phyloP scores from a whole-genome alignment of 37 sponge, comb jelly and placozoan genomes.

The Mnemiopsis leidyi region DNA sequence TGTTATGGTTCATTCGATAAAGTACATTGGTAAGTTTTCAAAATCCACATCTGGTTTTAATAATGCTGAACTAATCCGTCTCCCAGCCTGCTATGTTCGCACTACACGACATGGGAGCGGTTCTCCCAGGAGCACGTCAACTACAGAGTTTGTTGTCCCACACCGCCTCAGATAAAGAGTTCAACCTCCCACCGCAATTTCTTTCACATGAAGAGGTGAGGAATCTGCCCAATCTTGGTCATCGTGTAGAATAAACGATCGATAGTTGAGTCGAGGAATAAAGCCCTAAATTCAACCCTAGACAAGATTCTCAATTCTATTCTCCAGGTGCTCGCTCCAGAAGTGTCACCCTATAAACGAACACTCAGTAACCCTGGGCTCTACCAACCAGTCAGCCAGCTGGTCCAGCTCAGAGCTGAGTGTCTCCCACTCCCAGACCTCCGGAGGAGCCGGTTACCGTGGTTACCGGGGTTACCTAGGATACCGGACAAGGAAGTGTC shows the following conservation, averaged over 20 bases:
- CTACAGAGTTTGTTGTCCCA: conserved; percentile 34
- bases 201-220: conserved; percentile 32
- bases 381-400: neutral
- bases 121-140: neutral
- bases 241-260: no score
- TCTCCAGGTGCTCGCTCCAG: neutral
- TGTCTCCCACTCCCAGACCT: neutral
- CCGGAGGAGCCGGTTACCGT: neutral
- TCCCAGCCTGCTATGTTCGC: conserved; percentile 39
- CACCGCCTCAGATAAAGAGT: neutral
- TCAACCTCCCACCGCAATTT: neutral
- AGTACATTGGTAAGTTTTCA: no score
- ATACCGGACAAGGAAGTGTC: no score
- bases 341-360: neutral
- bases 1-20: no score
- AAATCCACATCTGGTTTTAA: neutral
- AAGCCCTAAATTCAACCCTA: neutral
- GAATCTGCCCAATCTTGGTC: no score
- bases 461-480: no score
- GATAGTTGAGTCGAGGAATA: no score
- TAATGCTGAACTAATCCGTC: no score
- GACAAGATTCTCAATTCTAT: neutral
- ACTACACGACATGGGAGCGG: conserved; percentile 45
- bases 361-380: neutral
- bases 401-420: neutral